These are phyloP conservation scores for Myotis daubentonii DNA, from an alignment of 2,797 vertebrate species.

Conservation along the genomic window DNA sequence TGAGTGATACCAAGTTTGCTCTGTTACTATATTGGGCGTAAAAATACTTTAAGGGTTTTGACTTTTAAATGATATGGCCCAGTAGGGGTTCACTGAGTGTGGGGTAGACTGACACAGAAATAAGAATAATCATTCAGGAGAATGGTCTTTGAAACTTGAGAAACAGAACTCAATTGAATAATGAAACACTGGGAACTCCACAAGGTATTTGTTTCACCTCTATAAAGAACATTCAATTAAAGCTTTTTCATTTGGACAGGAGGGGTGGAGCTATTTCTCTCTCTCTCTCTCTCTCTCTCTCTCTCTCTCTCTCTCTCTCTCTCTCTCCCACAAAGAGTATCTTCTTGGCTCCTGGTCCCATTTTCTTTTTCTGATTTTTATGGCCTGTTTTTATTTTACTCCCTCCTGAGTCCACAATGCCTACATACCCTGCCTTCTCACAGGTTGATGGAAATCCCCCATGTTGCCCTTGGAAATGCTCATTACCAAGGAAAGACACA, in stretches of 20 bases:
- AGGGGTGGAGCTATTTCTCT: background rate
- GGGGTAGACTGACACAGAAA: constrained; percentile 68
- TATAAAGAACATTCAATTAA: constrained; percentile 76
- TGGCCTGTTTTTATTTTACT: background rate
- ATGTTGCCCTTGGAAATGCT: background rate
- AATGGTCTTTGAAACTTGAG: constrained; percentile 76
- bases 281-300: background rate
- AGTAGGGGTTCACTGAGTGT: constrained; percentile 58
- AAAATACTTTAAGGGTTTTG: constrained; percentile 68
- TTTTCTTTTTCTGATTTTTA: background rate
- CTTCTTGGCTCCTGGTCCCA: constrained; percentile 33
- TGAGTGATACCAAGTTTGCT: background rate
- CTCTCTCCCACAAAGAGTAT: constrained; percentile 21
- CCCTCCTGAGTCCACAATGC: background rate
- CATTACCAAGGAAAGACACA: constrained; percentile 27
- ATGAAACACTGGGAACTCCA: constrained; percentile 74
- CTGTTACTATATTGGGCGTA: constrained; percentile 68
- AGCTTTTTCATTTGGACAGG: constrained; percentile 77
- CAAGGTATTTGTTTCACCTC: constrained; percentile 68
- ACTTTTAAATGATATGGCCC: constrained; percentile 81
- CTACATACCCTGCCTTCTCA: background rate
- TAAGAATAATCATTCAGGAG: constrained; percentile 78
- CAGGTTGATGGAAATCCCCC: constrained; percentile 57
- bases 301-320: background rate
- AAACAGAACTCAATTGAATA: constrained; percentile 74